Base-by-base conservation (phyloP, 2,888 invertebrate species). In the Kryphioiulus occultus region DNA sequence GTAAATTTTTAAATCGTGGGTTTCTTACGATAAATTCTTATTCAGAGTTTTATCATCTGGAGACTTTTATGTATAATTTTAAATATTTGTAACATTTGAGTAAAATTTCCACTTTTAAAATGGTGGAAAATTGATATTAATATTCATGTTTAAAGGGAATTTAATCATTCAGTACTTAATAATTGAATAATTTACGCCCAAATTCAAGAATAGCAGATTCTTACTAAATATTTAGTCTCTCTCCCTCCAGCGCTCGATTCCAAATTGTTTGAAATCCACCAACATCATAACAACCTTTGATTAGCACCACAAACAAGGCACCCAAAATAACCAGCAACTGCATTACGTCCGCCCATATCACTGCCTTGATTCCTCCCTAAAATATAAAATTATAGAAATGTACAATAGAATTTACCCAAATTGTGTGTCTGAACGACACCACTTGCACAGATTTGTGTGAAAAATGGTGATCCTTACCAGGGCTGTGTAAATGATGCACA, bases 401-500 rank as follows among this genome's bases (percentile, higher is more conserved):
- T 1, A 35, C 4, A 30, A 85, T 44, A 0, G 10, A 4, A 44
- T 12, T 35, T 35, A 9, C 44, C 44, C 44, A 82, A 35, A 35
- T 35, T 35, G 35, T 82, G 26, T 1, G 26, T 30, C 12, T 9
- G 10, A 82, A 17, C 26, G 22, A 12, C 4, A 53, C 30, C n/a
- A 10, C 32, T 26, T 59, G 4, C 2, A 30, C 22, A 35, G 32
- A 86, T 59, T 9, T 12, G 3, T 26, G 19, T 68, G 12, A 10
- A 26, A 26, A 26, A 2, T 78, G 78, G 22, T n/a, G 44, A 10
- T 82, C 91, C 92, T 90, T 90, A 92, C 92, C 86, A 92, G 89
- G 10, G 92, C 91, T 0, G 92, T 92, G 90, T 92, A 92, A 86
- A 92, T 90, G 2, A 91, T 92, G 89, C 92, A 92, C 9, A 92